phyloP scores from a whole-genome alignment of 1,140 invertebrate species.

The Wasmannia auropunctata region DNA sequence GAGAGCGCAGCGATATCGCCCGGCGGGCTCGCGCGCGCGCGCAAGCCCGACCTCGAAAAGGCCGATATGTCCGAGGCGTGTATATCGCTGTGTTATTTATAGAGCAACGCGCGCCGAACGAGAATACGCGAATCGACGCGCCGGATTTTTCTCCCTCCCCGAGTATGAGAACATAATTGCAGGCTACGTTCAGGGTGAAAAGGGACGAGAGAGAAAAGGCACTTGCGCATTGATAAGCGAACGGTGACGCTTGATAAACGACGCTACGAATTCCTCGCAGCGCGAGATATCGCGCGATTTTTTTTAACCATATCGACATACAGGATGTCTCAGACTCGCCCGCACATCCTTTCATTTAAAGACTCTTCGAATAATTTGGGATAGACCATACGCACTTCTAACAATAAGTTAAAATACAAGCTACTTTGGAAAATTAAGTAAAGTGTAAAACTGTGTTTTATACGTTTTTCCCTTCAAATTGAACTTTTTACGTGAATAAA shows the following conservation, averaged over 20 bases:
- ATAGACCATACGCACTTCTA: not conserved
- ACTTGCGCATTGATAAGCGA: conserved; percentile 31
- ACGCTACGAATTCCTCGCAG: conserved; percentile 3
- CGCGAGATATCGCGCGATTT: not conserved
- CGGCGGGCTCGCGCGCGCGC: not conserved
- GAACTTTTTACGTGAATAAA: not conserved
- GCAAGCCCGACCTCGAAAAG: conserved; percentile 38
- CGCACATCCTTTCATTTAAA: not conserved
- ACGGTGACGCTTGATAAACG: conserved; percentile 38
- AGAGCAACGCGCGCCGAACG: not conserved
- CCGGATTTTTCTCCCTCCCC: conserved; percentile 20
- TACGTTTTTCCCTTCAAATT: not conserved
- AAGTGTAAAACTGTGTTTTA: not conserved
- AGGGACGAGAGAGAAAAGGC: not conserved
- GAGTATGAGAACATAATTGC: conserved; percentile 50
- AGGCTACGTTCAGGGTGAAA: conserved; percentile 1
- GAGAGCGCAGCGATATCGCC: conserved; percentile 2
- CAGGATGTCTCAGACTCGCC: not conserved
- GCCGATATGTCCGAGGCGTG: conserved; percentile 34
- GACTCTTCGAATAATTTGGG: not conserved
- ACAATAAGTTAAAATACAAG: not conserved
- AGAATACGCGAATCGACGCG: conserved; percentile 11
- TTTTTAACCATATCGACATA: not conserved
- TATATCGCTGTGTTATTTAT: conserved; percentile 41
- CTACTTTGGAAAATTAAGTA: not conserved